Base-by-base conservation (phyloP, 1,140 invertebrate genomes). In the Yoshiicerus persimilis region DNA sequence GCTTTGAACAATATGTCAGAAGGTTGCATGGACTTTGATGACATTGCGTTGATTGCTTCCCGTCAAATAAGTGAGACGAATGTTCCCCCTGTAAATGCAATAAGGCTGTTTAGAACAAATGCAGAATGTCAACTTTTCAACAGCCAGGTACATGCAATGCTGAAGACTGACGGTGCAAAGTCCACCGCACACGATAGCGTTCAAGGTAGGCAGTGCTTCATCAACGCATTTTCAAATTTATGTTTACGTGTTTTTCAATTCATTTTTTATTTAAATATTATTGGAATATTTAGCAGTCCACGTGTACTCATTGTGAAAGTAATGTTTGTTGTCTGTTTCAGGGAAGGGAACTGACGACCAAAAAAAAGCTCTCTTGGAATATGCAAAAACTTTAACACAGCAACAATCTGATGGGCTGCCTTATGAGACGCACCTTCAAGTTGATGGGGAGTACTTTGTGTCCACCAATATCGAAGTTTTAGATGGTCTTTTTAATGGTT, bases 1-100 rank as follows among this genome's bases (percentile, higher is more conserved):
- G 84, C 87, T 6, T 34, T 89, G 16, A 89, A 88, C 39, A 70
- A 83, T 16, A 23, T 89, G 39, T 38, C 87, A 47, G 87, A 77
- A 1, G 89, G 89, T 4, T 11, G 30, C 16, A 75, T 88, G 75
- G 75, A 34, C 16, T 13, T 20, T 2, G 75, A 30, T 30, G 87
- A 89, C 30, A 41, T 89, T 16, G 8, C 23, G 6, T 32, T 89
- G 5, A 36, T 89, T 2, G n/a, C 32, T 4, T 38, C 32, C 6
- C 10, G 84, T 10, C 27, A 56, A 86, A 70, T 88, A 4, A 13
- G 3, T 6, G 20, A 8, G 11, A 6, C 6, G 16, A 38, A 16
- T 11, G 36, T n/a, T 20, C 56, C 47, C 1, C 36, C 83, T 13
- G 11, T 20, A 20, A 20, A 47, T n/a, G n/a, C n/a, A n/a, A n/a